phyloP scores from a whole-genome alignment of 2,888 invertebrate genomes.

The Drosophila fungiperda region DNA sequence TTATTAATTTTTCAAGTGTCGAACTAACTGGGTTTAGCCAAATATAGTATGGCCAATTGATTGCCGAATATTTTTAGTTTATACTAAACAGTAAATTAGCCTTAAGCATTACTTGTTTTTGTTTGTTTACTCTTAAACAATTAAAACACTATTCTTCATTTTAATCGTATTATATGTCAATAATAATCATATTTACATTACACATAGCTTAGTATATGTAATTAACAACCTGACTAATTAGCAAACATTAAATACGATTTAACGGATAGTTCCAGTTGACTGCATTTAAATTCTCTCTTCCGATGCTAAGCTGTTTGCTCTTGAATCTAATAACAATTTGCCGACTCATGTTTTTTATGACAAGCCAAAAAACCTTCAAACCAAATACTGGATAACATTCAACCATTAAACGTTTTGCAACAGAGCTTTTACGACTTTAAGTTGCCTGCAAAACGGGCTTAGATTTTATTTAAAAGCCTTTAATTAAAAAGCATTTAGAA shows the following conservation, averaged over 20 bases:
- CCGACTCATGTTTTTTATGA: conserved; percentile 1
- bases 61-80: conserved; percentile 11
- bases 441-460: conserved; percentile 1
- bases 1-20: conserved; percentile 73
- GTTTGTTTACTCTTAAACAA: conserved; percentile 23
- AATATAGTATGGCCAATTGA: conserved; percentile 22
- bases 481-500: neutral
- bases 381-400: neutral
- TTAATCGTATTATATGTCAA: conserved; percentile 9
- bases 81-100: conserved; percentile 3
- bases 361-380: conserved; percentile 12
- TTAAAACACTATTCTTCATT: conserved; percentile 20
- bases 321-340: conserved; percentile 10
- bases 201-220: neutral
- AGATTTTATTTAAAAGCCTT: neutral
- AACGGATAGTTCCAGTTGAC: neutral
- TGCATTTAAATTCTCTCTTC: neutral
- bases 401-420: neutral
- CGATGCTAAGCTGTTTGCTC: neutral
- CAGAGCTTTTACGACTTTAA: neutral
- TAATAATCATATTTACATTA: neutral
- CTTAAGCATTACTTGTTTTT: neutral
- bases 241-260: neutral
- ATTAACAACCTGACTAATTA: neutral
- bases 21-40: conserved; percentile 30